Percentiles rank a stretch among this genome's conserved stretches.
Conservation (phyloP, 2,888 invertebrate genomes). For the Nomada fucata region DNA sequence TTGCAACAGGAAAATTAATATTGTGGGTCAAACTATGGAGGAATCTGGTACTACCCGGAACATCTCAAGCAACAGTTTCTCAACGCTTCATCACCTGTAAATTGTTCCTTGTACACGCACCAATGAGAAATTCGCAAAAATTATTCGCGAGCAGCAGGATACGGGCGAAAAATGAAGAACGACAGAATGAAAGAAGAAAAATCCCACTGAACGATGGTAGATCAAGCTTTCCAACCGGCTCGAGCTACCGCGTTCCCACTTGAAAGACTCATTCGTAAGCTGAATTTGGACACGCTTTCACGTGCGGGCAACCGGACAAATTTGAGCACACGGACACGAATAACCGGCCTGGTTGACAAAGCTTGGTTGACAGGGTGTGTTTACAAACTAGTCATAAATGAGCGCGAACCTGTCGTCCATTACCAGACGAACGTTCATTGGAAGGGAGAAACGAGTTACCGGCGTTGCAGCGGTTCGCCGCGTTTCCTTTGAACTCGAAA, state of each 20-base stretch:
- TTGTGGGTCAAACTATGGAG: background rate
- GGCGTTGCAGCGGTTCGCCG: constrained; percentile 46
- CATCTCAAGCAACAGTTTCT: background rate
- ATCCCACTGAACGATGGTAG: constrained; percentile 10
- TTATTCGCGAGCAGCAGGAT: background rate
- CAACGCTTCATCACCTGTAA: too few species aligned
- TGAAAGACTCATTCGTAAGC: constrained; percentile 18
- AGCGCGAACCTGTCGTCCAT: constrained; percentile 53
- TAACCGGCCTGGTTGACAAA: constrained; percentile 54
- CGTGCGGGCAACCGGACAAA: background rate
- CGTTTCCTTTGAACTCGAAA: constrained; percentile 61
- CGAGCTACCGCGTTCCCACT: constrained; percentile 16
- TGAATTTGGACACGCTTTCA: constrained; percentile 12
- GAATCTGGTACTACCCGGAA: background rate
- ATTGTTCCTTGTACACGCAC: too few species aligned
- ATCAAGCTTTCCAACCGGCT: constrained; percentile 33
- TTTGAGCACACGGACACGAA: constrained; percentile 11
- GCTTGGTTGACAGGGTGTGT: constrained; percentile 30
- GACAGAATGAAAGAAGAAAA: background rate
- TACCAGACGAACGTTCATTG: constrained; percentile 67
- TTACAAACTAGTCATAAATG: constrained; percentile 69
- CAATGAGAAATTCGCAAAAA: background rate
- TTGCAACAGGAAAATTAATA: background rate
- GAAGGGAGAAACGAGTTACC: constrained; percentile 58
- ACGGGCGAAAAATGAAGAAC: background rate